Conservation (phyloP, 2,797 vertebrate genomes). For the Sebastes dallii region DNA sequence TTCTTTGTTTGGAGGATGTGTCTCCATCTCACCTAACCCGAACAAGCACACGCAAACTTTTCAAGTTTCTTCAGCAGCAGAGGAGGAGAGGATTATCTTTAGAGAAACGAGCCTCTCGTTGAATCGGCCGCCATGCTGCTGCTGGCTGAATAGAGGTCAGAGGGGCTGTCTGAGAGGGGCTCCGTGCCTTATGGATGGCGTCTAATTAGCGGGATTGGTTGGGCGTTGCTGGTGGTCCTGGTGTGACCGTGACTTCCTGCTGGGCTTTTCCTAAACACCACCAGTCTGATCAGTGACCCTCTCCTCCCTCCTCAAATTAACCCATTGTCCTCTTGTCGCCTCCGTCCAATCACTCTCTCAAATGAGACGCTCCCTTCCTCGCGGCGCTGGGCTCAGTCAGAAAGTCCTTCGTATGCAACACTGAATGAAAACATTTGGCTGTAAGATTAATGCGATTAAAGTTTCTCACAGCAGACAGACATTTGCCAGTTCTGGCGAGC, state of each 20-base stretch:
- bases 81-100: slow-evolving; percentile 14
- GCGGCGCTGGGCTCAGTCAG: not conserved
- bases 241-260: slow-evolving; percentile 45
- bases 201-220: slow-evolving; percentile 72
- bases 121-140: not conserved
- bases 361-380: slow-evolving; percentile 32
- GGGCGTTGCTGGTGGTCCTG: slow-evolving; percentile 55
- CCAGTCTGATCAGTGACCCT: slow-evolving; percentile 65
- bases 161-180: slow-evolving; percentile 21
- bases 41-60: slow-evolving; percentile 17
- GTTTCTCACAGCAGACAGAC: slow-evolving; percentile 24
- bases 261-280: slow-evolving; percentile 64
- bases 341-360: slow-evolving; percentile 25
- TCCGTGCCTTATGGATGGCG: slow-evolving; percentile 24
- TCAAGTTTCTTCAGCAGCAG: not conserved
- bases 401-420: slow-evolving; percentile 11
- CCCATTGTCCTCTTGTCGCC: slow-evolving; percentile 65
- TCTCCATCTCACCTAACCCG: not conserved
- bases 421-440: slow-evolving; percentile 21
- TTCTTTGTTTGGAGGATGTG: slow-evolving; percentile 9
- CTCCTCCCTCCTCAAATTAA: slow-evolving; percentile 55
- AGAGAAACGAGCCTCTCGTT: slow-evolving; percentile 22
- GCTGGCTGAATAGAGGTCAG: slow-evolving; percentile 42
- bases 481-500: slow-evolving; percentile 16
- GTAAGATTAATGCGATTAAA: slow-evolving; percentile 29